phyloP scores from a whole-genome alignment of 2,113 vertebrate species.

The Eolophus roseicapilla region DNA sequence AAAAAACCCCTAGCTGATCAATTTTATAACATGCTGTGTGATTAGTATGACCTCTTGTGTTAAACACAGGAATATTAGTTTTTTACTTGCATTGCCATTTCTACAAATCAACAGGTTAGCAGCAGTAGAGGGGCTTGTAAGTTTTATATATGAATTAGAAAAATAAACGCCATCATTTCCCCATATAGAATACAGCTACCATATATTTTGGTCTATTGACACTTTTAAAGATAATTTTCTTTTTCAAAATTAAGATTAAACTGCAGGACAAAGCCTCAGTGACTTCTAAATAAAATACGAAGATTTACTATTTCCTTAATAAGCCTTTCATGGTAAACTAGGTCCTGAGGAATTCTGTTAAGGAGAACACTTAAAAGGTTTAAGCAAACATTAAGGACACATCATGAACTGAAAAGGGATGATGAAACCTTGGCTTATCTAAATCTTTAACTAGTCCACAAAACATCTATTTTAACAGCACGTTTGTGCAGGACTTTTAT shows the following conservation, averaged over 20 bases:
- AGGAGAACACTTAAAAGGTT: background rate
- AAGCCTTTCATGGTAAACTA: background rate
- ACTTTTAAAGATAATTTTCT: background rate
- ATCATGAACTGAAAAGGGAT: background rate
- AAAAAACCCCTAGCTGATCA: background rate
- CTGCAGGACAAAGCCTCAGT: background rate
- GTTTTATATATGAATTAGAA: background rate
- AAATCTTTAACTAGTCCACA: background rate
- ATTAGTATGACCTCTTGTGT: conserved; percentile 77
- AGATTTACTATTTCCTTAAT: background rate
- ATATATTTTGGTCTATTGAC: background rate
- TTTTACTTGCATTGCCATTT: background rate
- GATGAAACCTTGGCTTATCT: background rate
- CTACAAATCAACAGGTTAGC: background rate
- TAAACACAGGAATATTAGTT: conserved; percentile 57
- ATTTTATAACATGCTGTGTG: conserved; percentile 28
- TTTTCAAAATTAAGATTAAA: background rate
- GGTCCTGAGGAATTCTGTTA: background rate
- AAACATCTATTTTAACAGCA: background rate
- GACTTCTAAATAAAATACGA: background rate
- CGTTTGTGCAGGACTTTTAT: background rate
- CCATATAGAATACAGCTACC: background rate
- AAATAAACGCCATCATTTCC: background rate
- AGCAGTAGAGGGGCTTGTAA: background rate
- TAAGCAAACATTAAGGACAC: background rate